Evolutionary conservation across 2,113 vertebrate species (phyloP), one percentile per base, ranked within the genome.

Genomic region (Colius striatus): DNA sequence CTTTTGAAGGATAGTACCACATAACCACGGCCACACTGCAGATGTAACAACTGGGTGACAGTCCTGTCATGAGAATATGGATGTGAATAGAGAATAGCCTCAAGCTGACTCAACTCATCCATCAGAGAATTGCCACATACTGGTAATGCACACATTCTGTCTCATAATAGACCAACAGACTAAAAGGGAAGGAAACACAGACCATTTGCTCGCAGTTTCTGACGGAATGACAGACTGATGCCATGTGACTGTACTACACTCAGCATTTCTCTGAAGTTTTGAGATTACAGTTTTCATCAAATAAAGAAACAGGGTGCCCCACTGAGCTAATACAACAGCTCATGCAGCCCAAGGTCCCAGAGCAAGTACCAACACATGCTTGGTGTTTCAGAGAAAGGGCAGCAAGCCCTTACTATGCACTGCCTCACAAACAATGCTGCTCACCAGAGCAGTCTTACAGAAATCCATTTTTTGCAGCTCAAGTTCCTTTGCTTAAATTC

Each of bases 101-200:
- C 32, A 60, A 58, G 81, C 82, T 9, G 58, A 81, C 68, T 94
- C 92, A 93, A 23, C 75, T 91, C 82, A 85, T n/a, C 91, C 72
- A 48, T 65, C 47, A 83, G 76, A 92, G 76, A 74, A 77, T 13
- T 78, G 17, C 61, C 45, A 43, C 54, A 11, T 8, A 6, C 43
- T 47, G 45, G 17, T 5, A 29, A 67, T 0, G 0, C 0, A 13
- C 1, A n/a, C 11, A 7, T 41, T 9, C 25, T n/a, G 27, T 63
- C 43, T 66, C 76, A 62, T 57, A 85, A 79, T 0, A 58, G 50
- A 79, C 30, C 11, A 65, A 36, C n/a, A 54, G 50, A 77, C n/a
- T 45, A 72, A 78, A 82, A 27, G 61, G 63, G 95, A 92, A 93
- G 91, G 82, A 96, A 96, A 87, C 26, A 70, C 10, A 11, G 50